Evolutionary conservation across 2,888 invertebrate genomes (phyloP).

Genomic region (Candidula unifasciata): DNA sequence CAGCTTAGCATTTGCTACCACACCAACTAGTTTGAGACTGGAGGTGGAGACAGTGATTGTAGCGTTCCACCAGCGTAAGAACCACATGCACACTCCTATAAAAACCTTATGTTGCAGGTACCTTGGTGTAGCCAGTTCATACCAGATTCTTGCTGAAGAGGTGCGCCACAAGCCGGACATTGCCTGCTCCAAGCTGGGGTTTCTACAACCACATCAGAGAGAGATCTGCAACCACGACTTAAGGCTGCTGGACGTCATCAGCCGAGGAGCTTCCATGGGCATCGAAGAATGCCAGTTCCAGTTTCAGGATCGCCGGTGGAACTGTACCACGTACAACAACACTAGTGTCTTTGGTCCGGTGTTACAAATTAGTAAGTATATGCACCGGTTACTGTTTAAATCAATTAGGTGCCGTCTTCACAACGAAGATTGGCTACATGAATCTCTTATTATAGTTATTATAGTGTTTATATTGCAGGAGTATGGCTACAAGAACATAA

Average conservation of each 20-base stretch:
- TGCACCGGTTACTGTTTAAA: neutral
- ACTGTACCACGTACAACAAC: slow-evolving; percentile 89
- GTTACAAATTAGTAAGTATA: slow-evolving; percentile 87
- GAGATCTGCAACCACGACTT: slow-evolving; percentile 86
- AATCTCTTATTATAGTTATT: too few relatives aligned
- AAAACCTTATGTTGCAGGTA: slow-evolving; percentile 76
- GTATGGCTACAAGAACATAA: too few relatives aligned
- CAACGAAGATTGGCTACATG: too few relatives aligned
- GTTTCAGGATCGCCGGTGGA: slow-evolving; percentile 91
- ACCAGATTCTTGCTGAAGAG: slow-evolving; percentile 74
- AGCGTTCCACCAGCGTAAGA: too few relatives aligned
- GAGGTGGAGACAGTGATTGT: too few relatives aligned
- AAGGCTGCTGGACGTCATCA: slow-evolving; percentile 83
- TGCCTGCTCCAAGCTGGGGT: slow-evolving; percentile 84
- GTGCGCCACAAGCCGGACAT: slow-evolving; percentile 65
- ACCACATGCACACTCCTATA: too few relatives aligned
- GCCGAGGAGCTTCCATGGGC: slow-evolving; percentile 88
- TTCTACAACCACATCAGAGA: slow-evolving; percentile 84
- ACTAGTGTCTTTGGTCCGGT: slow-evolving; percentile 90
- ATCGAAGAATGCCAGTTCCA: slow-evolving; percentile 93
- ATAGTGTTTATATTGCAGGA: too few relatives aligned
- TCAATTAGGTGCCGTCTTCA: too few relatives aligned
- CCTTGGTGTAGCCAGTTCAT: slow-evolving; percentile 79
- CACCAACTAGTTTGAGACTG: too few relatives aligned
- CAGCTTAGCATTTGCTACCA: too few relatives aligned